These are phyloP conservation scores for Axea sp. DNA, from an alignment of 2,888 invertebrate species.

Conservation along the genomic window DNA sequence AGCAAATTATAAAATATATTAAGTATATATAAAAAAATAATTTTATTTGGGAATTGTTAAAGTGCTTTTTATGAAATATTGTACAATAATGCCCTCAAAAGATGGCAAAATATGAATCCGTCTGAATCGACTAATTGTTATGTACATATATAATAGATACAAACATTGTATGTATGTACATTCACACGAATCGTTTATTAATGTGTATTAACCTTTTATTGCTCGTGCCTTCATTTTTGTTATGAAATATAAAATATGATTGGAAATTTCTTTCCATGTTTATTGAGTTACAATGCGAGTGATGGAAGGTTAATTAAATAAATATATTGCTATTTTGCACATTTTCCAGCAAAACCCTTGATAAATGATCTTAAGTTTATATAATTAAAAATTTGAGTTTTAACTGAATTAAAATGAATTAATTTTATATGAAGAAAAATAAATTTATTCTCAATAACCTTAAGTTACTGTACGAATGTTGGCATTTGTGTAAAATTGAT, in stretches of 20 bases:
- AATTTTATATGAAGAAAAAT: too few relatives aligned
- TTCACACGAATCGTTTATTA: constrained; percentile 14
- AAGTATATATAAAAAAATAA: neutral
- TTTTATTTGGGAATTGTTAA: neutral
- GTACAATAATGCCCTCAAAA: constrained; percentile 8
- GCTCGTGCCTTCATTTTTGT: too few relatives aligned
- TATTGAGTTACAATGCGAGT: too few relatives aligned
- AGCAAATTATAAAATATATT: neutral
- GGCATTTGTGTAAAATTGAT: too few relatives aligned
- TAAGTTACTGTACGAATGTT: too few relatives aligned
- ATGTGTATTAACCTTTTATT: too few relatives aligned
- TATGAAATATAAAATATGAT: too few relatives aligned
- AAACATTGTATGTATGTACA: constrained; percentile 15
- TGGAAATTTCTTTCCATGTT: too few relatives aligned
- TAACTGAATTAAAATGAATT: too few relatives aligned
- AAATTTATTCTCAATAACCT: too few relatives aligned
- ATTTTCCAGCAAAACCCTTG: neutral
- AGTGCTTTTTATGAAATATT: constrained; percentile 12
- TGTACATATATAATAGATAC: constrained; percentile 13
- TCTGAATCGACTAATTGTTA: constrained; percentile 9
- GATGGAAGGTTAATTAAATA: constrained; percentile 1
- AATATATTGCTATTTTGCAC: constrained; percentile 1
- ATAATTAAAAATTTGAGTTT: too few relatives aligned
- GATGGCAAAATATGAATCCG: constrained; percentile 7
- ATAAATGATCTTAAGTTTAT: neutral